These are phyloP conservation scores for Diacarnus erythraeanus DNA, from an alignment of 37 sponge, comb jelly and placozoan species.

Conservation along the genomic window DNA sequence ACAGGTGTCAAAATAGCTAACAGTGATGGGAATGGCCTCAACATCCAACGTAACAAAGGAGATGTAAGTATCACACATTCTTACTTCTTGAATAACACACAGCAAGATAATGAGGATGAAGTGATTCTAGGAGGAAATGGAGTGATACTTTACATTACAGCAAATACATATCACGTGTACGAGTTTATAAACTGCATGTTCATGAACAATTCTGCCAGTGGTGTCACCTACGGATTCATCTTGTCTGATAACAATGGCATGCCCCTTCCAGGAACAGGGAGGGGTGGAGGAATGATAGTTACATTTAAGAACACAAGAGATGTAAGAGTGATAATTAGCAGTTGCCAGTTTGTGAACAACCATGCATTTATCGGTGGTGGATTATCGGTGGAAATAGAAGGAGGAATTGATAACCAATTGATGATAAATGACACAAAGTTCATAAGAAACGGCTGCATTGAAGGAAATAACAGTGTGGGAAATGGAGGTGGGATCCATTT, in stretches of 20 bases:
- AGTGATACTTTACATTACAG: not conserved
- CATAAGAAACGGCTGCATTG: constrained; percentile 3
- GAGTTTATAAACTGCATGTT: not conserved
- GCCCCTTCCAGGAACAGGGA: not conserved
- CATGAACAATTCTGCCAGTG: not conserved
- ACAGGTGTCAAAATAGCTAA: not conserved
- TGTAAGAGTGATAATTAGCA: not conserved
- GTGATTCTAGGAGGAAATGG: not conserved
- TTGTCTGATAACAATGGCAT: not conserved
- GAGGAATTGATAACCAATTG: not conserved
- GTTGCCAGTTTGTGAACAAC: constrained; percentile 1
- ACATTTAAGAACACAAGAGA: not conserved
- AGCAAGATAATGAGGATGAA: not conserved
- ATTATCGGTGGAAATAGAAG: not conserved
- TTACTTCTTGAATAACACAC: not conserved
- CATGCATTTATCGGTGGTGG: constrained; percentile 21
- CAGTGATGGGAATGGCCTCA: not conserved
- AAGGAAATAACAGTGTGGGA: not conserved
- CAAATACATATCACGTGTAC: too few species aligned
- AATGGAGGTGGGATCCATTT: not conserved
- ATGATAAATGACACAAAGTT: not conserved
- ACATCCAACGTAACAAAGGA: not conserved
- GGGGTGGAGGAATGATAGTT: not conserved
- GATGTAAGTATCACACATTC: not conserved
- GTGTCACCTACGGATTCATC: not conserved